Conservation (phyloP, 2,888 invertebrate genomes). For the Crepidodera aurea region DNA sequence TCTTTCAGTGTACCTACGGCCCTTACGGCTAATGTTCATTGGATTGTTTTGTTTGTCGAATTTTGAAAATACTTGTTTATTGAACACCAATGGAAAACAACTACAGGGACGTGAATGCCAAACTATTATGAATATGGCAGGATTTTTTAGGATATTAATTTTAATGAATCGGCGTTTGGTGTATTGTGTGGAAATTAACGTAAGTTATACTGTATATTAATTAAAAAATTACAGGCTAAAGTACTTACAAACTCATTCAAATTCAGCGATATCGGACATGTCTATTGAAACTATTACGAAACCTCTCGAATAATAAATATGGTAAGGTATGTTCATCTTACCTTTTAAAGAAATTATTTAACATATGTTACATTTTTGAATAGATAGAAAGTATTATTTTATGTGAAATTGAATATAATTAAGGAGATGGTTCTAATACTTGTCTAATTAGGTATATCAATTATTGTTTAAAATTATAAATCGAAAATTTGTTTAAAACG, state of each 20-base stretch:
- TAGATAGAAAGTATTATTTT: slow-evolving; percentile 3
- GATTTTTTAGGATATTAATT: no score
- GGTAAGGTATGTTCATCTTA: neutral
- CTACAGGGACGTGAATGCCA: no score
- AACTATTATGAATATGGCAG: no score
- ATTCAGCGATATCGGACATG: neutral
- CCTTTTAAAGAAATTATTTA: neutral
- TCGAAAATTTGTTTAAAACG: neutral
- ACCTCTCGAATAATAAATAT: neutral
- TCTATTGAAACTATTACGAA: neutral
- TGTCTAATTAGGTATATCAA: slow-evolving; percentile 1
- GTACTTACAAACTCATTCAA: neutral
- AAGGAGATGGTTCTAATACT: neutral
- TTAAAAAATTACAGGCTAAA: no score
- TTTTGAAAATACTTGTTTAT: no score
- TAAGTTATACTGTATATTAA: no score
- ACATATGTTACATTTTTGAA: slow-evolving; percentile 8
- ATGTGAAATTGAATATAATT: neutral
- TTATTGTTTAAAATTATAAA: slow-evolving; percentile 1
- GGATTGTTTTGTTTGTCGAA: no score
- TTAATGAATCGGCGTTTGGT: no score
- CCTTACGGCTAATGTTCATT: no score
- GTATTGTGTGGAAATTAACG: no score
- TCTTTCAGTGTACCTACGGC: no score
- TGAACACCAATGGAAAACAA: no score